Percentiles rank a stretch among this genome's conserved stretches.
Evolutionary conservation across 2,113 vertebrate species (phyloP).

Genomic region (Osmerus mordax): DNA sequence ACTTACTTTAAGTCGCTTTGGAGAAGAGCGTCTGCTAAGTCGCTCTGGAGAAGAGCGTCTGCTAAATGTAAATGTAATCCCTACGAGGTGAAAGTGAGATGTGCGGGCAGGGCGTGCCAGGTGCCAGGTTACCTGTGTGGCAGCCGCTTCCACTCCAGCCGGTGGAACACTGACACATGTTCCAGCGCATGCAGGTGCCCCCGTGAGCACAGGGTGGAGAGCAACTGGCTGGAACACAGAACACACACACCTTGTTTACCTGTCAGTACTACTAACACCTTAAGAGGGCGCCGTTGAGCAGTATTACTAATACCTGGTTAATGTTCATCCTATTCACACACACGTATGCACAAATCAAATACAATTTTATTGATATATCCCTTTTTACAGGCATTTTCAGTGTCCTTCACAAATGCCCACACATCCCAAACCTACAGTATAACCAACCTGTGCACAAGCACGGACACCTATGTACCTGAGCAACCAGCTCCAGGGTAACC

Average conservation of each 20-base stretch:
- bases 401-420: background rate
- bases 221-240: constrained; percentile 72
- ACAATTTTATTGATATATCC: background rate
- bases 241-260: constrained; percentile 4
- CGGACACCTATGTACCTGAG: constrained; percentile 61
- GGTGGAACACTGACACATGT: constrained; percentile 69
- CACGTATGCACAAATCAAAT: background rate
- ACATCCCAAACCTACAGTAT: background rate
- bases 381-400: background rate
- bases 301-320: background rate
- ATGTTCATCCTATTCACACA: background rate
- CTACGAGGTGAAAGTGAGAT: background rate
- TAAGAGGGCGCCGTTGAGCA: background rate
- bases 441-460: background rate
- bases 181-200: constrained; percentile 76
- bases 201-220: constrained; percentile 76
- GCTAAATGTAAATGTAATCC: background rate
- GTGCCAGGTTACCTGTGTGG: constrained; percentile 67
- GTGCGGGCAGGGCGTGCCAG: background rate
- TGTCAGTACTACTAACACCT: background rate
- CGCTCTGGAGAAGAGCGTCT: no score
- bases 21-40: no score
- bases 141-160: constrained; percentile 76
- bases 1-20: no score
- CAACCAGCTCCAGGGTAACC: constrained; percentile 78